Evolutionary conservation across 92 coral and sea anemone genomes (phyloP).

Genomic region (Hydrozoanthus gracilis): DNA sequence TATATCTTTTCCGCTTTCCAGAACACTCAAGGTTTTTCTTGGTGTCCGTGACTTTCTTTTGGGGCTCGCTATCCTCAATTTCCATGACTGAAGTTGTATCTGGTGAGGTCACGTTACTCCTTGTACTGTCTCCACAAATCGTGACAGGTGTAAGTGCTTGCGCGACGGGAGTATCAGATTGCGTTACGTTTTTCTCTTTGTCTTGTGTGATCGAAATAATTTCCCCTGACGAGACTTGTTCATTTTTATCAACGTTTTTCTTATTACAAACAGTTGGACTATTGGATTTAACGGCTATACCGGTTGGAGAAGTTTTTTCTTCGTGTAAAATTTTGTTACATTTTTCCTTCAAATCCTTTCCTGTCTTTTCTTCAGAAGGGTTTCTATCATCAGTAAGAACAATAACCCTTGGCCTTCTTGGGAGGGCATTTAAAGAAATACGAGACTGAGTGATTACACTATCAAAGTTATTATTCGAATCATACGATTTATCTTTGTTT

Average conservation of each 20-base stretch:
- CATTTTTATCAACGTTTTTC: neutral
- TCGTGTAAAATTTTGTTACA: neutral
- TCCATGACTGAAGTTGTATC: neutral
- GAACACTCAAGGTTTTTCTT: conserved; percentile 1
- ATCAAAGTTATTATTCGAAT: conserved; percentile 20
- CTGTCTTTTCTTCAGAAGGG: neutral
- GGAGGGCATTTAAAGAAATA: conserved; percentile 5
- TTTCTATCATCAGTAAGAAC: conserved; percentile 30
- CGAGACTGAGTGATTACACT: neutral
- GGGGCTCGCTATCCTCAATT: neutral
- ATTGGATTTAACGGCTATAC: neutral
- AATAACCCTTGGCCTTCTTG: conserved; percentile 36
- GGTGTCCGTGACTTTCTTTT: neutral
- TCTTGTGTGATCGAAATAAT: neutral
- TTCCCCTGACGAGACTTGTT: conserved; percentile 7
- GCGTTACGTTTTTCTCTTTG: neutral
- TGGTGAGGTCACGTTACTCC: neutral
- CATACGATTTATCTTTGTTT: neutral
- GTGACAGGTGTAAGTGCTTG: neutral
- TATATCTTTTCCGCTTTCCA: conserved; percentile 57
- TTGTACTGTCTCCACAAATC: no score
- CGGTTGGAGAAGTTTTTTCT: neutral
- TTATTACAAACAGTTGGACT: neutral
- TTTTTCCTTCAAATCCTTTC: neutral
- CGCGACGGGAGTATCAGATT: conserved; percentile 12